Evolutionary conservation across 2,113 vertebrate species (phyloP), one percentile per base, ranked within the genome.

Genomic region (Cygnus atratus): DNA sequence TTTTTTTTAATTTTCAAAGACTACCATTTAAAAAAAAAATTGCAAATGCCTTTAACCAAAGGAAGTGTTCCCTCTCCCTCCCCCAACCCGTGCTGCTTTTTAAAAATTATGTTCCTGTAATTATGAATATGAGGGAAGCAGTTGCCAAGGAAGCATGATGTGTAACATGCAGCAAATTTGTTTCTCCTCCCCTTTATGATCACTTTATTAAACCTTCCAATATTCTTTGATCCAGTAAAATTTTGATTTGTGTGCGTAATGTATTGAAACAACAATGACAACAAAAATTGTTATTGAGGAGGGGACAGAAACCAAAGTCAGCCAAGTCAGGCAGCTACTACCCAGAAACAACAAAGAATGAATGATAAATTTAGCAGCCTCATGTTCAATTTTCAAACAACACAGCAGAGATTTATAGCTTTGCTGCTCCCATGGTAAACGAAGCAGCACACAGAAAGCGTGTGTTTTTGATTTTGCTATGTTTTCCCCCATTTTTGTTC

Each of bases 391-490:
- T 98, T 98, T 96, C 97, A 98, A 98, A 98, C 97, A 98, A 98
- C 97, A 97, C 96, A 90, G 95, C 92, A 97, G 98, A 98, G 98
- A 98, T 98, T 98, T 98, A 98, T 97, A 97, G 98, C 97, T 98
- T 97, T 84, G 73, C 96, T 96, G 97, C 98, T 98, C 98, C 98
- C 98, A 97, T 98, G 98, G 98, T 98, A 98, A 99, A 98, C 96
- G 96, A 98, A 98, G 98, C 98, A 97, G 95, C 91, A 86, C 95
- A 96, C 97, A 98, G 98, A 98, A 98, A 98, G 97, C 91, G 4
- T 97, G 97, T 98, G 98, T 43, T 98, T 99, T 99, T 98, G 97
- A 99, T 99, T 99, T 98, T 97, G 96, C 94, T 97, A 89, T 89
- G 80, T 97, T 98, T 97, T 93, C 96, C 96, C 90, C 79, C 95